Evolutionary conservation across 2,113 vertebrate species (phyloP), one percentile per base, ranked within the genome.

Genomic region (Crotalus horridus): DNA sequence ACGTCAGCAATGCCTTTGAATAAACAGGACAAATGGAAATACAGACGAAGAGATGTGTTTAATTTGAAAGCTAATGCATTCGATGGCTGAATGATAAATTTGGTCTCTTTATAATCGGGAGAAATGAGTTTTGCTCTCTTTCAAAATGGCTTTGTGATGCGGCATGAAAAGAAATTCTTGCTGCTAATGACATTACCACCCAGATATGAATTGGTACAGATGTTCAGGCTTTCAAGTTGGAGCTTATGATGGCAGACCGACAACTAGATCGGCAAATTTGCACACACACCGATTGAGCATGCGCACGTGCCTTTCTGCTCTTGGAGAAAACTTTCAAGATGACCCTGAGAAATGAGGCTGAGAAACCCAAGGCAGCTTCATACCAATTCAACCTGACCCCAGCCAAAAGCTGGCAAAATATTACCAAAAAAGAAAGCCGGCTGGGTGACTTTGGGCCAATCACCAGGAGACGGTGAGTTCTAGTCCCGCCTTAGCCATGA

Each of bases 1-100:
- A 94, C 87, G 13, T 91, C 94, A 97, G 94, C 92, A 46, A 96
- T 94, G 95, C 96, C 10, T 95, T 96, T 95, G 94, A 96, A 95
- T 95, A 93, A 94, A 95, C 95, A 93, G 89, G 6, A 26, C 54
- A 97, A 91, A 88, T 20, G 58, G 92, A 39, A 55, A 59, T 48
- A 0, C 93, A 93, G 53, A 33, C n/a, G 9, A 15, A 56, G 17
- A 96, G 33, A 92, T 81, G 20, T 9, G 69, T 81, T 81, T 81
- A 21, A 39, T 81, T 39, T 39, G 17, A 94, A 29, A 21, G 11
- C 29, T 87, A 94, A 81, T 90, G 93, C 90, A 64, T 94, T 2
- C 55, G 92, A 59, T 33, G 88, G 15, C 12, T 58, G 29, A 96
- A 61, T 94, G 94, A 89, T 43, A 96, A 94, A 64, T 93, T 51